These are phyloP conservation scores for Calosoma granatense DNA, from an alignment of 1,140 invertebrate species.

Conservation along the genomic window DNA sequence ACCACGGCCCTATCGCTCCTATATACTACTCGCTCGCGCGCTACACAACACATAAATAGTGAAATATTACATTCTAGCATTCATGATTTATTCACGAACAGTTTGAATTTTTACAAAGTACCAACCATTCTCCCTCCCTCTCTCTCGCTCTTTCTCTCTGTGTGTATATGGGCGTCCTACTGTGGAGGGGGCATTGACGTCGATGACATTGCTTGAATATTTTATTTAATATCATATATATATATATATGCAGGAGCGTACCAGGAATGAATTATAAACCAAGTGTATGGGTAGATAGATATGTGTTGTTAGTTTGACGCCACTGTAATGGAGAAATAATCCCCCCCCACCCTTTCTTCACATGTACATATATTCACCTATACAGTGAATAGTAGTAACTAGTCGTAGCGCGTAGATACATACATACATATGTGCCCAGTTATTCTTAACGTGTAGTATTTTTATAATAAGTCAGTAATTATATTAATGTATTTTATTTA, in stretches of 20 bases:
- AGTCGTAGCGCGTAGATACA: too few species aligned
- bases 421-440: too few species aligned
- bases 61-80: not conserved
- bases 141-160: too few species aligned
- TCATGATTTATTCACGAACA: not conserved
- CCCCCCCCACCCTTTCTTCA: too few species aligned
- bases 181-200: too few species aligned
- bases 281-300: not conserved
- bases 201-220: too few species aligned
- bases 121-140: not conserved
- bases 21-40: not conserved
- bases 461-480: not conserved
- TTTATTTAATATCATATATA: too few species aligned
- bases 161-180: too few species aligned
- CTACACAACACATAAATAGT: not conserved
- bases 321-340: too few species aligned
- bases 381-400: too few species aligned
- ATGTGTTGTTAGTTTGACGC: not conserved
- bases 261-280: not conserved
- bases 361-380: too few species aligned
- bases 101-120: not conserved
- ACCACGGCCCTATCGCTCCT: not conserved
- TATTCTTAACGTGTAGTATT: not conserved
- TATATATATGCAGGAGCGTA: too few species aligned
- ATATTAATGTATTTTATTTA: not conserved